Conservation (phyloP, 2,113 vertebrate genomes). For the Xiphorhynchus elegans region DNA sequence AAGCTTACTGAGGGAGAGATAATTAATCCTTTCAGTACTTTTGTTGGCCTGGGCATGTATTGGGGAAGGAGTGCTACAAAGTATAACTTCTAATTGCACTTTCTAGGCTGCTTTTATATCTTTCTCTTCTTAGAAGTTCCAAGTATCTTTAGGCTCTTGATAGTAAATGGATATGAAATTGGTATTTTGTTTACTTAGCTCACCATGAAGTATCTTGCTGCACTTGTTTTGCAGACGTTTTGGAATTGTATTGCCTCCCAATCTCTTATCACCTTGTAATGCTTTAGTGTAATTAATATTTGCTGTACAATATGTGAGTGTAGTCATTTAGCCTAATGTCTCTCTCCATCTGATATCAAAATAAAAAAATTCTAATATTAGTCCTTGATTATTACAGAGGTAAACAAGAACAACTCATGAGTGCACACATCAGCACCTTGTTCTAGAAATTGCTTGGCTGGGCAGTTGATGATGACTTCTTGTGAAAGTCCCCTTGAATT, state of each 20-base stretch:
- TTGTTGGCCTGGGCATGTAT: background rate
- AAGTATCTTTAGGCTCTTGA: background rate
- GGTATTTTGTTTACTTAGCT: background rate
- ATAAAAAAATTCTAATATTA: background rate
- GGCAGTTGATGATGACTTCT: background rate
- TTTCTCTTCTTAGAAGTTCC: background rate
- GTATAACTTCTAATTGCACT: background rate
- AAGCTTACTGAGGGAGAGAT: background rate
- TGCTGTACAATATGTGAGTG: background rate
- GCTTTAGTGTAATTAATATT: background rate
- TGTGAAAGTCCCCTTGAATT: background rate
- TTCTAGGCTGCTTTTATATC: background rate
- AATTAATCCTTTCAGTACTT: background rate
- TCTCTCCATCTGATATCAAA: background rate
- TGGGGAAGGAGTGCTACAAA: background rate
- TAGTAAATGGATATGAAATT: background rate
- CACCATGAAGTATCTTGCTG: background rate
- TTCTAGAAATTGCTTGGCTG: background rate
- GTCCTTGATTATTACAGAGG: background rate
- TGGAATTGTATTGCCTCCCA: background rate
- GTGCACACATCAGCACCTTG: background rate
- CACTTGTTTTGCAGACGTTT: background rate
- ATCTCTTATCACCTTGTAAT: background rate
- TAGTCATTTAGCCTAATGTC: background rate
- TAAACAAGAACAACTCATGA: background rate